Evolutionary conservation across 2,113 vertebrate species (phyloP).

Genomic region (Cettia cetti): DNA sequence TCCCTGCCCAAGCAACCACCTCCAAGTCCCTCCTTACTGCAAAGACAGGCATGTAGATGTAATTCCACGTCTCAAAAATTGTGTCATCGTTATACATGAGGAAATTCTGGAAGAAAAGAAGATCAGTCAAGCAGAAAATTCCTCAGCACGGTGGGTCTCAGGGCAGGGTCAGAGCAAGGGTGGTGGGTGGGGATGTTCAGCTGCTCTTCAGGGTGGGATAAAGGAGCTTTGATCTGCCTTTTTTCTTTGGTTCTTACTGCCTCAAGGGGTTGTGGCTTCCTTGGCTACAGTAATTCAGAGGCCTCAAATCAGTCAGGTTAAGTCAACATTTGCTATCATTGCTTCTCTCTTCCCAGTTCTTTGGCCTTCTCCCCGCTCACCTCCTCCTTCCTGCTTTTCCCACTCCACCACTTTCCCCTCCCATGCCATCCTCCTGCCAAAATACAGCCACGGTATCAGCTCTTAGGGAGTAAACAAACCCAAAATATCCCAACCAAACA

Average conservation of each 20-base stretch:
- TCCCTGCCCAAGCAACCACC: neutral
- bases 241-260: neutral
- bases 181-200: neutral
- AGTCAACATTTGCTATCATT: accelerated
- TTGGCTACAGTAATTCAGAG: neutral
- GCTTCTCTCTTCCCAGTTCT: neutral
- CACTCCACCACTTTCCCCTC: neutral
- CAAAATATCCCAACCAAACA: neutral
- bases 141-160: accelerated
- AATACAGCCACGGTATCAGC: neutral
- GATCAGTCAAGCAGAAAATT: neutral
- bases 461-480: neutral
- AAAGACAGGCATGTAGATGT: neutral
- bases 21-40: constrained; percentile 18
- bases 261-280: neutral
- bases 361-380: neutral
- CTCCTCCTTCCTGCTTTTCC: neutral
- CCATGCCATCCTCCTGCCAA: neutral
- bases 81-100: accelerated
- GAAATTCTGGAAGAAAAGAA: neutral
- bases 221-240: neutral
- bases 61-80: accelerated
- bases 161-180: neutral
- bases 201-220: neutral
- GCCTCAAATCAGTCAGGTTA: neutral